A percentile compares a stretch with the other conserved stretches of the same genome.
Conservation (phyloP, 2,888 invertebrate genomes). For the Drosophila anomelani region DNA sequence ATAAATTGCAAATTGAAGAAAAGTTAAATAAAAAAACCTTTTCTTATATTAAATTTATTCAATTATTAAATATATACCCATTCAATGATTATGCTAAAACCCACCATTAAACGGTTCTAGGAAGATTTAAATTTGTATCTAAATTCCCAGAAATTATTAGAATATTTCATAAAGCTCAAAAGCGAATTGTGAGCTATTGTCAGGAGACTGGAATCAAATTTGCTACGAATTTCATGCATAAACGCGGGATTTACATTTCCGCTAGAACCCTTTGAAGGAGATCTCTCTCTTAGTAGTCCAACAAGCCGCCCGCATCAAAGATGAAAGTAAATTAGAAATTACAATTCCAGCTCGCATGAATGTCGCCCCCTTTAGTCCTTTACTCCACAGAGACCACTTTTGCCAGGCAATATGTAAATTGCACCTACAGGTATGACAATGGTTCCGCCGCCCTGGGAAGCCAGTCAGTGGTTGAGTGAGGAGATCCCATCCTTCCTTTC, state of each 20-base stretch:
- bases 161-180: neutral
- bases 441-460: slow-evolving; percentile 18
- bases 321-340: slow-evolving; percentile 29
- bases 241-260: neutral
- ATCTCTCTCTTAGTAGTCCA: neutral
- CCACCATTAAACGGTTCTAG: neutral
- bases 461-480: slow-evolving; percentile 17
- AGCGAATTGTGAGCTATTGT: neutral
- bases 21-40: neutral
- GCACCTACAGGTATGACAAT: slow-evolving; percentile 43
- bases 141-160: neutral
- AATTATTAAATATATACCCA: neutral
- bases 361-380: neutral
- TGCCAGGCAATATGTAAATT: slow-evolving; percentile 44
- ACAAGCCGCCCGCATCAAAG: slow-evolving; percentile 28
- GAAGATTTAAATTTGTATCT: neutral
- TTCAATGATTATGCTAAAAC: neutral
- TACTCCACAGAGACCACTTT: slow-evolving; percentile 7
- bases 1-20: neutral
- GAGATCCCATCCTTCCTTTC: neutral
- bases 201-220: slow-evolving; percentile 1
- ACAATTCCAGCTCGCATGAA: slow-evolving; percentile 12
- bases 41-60: neutral
- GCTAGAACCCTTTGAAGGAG: neutral
- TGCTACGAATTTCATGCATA: neutral